These are phyloP conservation scores for Drosophila triauraria DNA, from an alignment of 1,140 invertebrate species.

Conservation along the genomic window DNA sequence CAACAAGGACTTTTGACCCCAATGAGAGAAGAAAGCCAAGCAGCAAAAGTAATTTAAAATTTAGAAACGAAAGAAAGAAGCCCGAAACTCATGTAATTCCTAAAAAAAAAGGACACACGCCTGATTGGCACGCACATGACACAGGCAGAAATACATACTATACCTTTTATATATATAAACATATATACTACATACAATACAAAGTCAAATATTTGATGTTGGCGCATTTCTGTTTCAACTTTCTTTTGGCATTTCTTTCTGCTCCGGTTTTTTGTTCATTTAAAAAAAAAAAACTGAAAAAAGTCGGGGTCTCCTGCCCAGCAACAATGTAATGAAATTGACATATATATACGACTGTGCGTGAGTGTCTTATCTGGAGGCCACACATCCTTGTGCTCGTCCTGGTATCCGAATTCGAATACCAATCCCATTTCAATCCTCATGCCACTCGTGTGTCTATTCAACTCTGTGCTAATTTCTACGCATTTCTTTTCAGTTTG, in stretches of 20 bases:
- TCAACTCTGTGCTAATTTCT: slow-evolving; percentile 80
- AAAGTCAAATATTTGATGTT: slow-evolving; percentile 82
- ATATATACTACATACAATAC: slow-evolving; percentile 45
- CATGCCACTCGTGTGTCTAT: slow-evolving; percentile 70
- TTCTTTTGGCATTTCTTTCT: slow-evolving; percentile 37
- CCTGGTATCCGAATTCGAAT: slow-evolving; percentile 8
- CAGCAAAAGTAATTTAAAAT: slow-evolving; percentile 76
- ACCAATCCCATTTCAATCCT: slow-evolving; percentile 25
- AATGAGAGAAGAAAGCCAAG: slow-evolving; percentile 4
- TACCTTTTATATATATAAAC: neutral
- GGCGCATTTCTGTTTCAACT: slow-evolving; percentile 74
- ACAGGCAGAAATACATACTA: slow-evolving; percentile 26
- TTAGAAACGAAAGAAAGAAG: slow-evolving; percentile 59
- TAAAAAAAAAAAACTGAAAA: slow-evolving; percentile 48
- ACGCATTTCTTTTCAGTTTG: slow-evolving; percentile 53
- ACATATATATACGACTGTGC: slow-evolving; percentile 27
- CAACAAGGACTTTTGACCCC: slow-evolving; percentile 12
- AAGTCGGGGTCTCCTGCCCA: slow-evolving; percentile 21
- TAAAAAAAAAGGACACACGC: slow-evolving; percentile 75
- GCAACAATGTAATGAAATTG: slow-evolving; percentile 79
- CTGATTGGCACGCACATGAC: slow-evolving; percentile 75
- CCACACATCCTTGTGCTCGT: slow-evolving; percentile 34
- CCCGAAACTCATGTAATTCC: slow-evolving; percentile 22
- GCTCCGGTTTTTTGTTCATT: slow-evolving; percentile 40
- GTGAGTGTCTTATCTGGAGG: slow-evolving; percentile 58